These are phyloP conservation scores for Megaleporinus macrocephalus DNA, from an alignment of 2,113 vertebrate species.

Conservation along the genomic window DNA sequence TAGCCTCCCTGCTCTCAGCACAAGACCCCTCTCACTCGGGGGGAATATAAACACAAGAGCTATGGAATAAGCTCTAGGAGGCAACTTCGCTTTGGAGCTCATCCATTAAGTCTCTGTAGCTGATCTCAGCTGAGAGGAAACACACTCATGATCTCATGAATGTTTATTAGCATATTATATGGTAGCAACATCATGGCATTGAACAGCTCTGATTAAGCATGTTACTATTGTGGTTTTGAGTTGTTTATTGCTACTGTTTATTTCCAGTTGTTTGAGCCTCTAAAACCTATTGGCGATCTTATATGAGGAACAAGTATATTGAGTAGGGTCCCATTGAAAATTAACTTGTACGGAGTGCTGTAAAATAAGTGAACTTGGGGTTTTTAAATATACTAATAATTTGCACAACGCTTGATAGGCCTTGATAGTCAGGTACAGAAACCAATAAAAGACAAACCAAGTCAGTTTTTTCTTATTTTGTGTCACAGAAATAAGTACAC, in stretches of 20 bases:
- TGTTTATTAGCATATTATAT: not conserved
- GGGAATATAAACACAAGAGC: not conserved
- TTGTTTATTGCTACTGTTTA: not conserved
- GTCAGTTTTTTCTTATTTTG: no score
- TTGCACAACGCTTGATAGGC: no score
- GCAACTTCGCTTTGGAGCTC: not conserved
- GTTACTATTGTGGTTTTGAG: not conserved
- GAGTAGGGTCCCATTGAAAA: not conserved
- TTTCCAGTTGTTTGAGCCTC: not conserved
- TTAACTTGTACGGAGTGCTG: no score
- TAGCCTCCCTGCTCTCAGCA: not conserved
- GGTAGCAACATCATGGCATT: not conserved
- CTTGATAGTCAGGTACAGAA: no score
- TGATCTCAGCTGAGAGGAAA: not conserved
- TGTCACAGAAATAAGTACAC: no score
- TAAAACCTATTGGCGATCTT: not conserved
- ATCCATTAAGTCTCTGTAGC: not conserved
- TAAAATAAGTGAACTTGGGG: no score
- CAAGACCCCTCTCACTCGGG: constrained; percentile 5
- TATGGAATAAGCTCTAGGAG: not conserved
- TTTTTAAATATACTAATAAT: no score
- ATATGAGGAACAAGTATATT: not conserved
- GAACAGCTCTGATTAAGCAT: not conserved
- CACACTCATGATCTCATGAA: not conserved
- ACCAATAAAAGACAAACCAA: no score